phyloP scores from a whole-genome alignment of 2,888 invertebrate species.

The Nysson spinosus region DNA sequence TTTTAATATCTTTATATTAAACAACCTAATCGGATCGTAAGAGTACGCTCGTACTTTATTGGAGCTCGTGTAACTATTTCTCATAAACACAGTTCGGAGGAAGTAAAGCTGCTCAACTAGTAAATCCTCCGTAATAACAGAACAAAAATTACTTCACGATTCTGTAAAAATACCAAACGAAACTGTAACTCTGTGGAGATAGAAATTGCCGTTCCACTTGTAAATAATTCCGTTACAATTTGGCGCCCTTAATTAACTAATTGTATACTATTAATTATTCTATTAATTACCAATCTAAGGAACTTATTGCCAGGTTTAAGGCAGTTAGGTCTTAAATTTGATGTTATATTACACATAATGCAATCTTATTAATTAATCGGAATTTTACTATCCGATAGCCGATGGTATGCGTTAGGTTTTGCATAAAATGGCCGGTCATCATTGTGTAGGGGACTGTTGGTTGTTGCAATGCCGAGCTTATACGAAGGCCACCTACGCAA shows the following conservation, averaged over 20 bases:
- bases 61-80: not conserved
- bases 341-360: too few species aligned
- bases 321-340: too few species aligned
- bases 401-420: conserved; percentile 15
- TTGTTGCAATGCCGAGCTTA: conserved; percentile 50
- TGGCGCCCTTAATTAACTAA: too few species aligned
- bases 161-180: not conserved
- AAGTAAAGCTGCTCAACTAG: not conserved
- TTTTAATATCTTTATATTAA: conserved; percentile 15
- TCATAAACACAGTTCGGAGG: not conserved
- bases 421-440: too few species aligned
- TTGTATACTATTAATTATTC: too few species aligned
- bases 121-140: conserved; percentile 1
- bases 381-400: too few species aligned
- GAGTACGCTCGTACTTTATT: conserved; percentile 6
- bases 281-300: too few species aligned
- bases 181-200: too few species aligned
- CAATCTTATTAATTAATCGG: too few species aligned
- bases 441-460: conserved; percentile 24
- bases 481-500: conserved; percentile 65
- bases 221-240: too few species aligned
- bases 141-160: not conserved
- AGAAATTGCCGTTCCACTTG: too few species aligned
- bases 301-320: too few species aligned
- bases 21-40: conserved; percentile 32